These are phyloP conservation scores for Ophion ventricosus DNA, from an alignment of 2,888 invertebrate genomes.

Conservation along the genomic window DNA sequence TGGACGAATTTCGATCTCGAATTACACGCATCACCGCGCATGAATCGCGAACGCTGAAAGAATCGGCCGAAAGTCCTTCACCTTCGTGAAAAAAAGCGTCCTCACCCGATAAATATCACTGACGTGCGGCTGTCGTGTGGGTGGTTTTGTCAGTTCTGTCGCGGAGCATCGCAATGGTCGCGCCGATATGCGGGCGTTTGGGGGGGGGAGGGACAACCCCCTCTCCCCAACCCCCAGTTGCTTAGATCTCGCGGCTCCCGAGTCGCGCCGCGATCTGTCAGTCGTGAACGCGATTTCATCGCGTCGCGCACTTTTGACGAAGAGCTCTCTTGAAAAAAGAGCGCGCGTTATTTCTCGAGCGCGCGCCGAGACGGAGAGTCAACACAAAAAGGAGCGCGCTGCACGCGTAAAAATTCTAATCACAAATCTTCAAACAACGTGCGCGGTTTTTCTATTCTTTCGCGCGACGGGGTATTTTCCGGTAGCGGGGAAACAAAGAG, in stretches of 20 bases:
- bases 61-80: background rate
- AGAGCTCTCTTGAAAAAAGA: slow-evolving; percentile 3
- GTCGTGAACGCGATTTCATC: slow-evolving; percentile 79
- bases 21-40: background rate
- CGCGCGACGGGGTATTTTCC: background rate
- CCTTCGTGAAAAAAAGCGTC: background rate
- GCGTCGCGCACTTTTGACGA: slow-evolving; percentile 72
- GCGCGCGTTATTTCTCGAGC: background rate
- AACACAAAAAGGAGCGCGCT: background rate
- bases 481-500: background rate
- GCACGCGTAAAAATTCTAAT: slow-evolving; percentile 1
- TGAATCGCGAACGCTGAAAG: background rate
- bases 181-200: too few species aligned
- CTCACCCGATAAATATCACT: background rate
- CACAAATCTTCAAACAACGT: background rate
- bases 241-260: slow-evolving; percentile 65
- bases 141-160: slow-evolving; percentile 9
- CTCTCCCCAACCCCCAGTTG: background rate
- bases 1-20: background rate
- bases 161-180: slow-evolving; percentile 52
- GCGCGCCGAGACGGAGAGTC: slow-evolving; percentile 4
- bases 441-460: background rate
- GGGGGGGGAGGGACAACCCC: background rate
- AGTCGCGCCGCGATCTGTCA: slow-evolving; percentile 73
- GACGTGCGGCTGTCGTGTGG: slow-evolving; percentile 3